Conservation (phyloP, 1,140 invertebrate genomes). For the Temnothorax nylanderi region DNA sequence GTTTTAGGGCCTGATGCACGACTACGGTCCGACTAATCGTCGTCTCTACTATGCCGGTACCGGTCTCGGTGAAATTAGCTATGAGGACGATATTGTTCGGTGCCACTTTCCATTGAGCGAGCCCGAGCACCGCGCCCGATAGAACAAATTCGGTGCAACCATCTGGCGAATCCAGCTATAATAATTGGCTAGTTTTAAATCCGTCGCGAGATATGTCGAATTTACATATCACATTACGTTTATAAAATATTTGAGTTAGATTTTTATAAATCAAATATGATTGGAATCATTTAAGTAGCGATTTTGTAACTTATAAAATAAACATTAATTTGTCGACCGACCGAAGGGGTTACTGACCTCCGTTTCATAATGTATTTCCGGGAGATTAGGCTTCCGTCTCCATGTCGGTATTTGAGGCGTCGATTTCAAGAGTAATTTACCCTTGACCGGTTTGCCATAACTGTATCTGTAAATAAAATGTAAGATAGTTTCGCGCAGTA, state of each 20-base stretch:
- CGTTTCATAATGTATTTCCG: slow-evolving; percentile 82
- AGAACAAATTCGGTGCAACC: slow-evolving; percentile 85
- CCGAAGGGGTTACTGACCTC: slow-evolving; percentile 67
- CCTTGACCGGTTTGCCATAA: slow-evolving; percentile 91
- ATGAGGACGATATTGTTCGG: slow-evolving; percentile 85
- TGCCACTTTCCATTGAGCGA: slow-evolving; percentile 84
- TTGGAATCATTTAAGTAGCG: neutral
- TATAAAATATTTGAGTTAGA: neutral
- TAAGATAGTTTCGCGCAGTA: neutral
- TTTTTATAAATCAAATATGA: neutral
- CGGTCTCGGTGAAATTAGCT: slow-evolving; percentile 88
- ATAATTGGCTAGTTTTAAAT: neutral
- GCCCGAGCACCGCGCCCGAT: slow-evolving; percentile 80
- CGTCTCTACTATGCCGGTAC: slow-evolving; percentile 88
- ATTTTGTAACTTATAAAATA: neutral
- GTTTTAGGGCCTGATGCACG: slow-evolving; percentile 85
- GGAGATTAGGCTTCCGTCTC: slow-evolving; percentile 81
- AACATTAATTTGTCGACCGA: neutral
- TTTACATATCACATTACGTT: neutral
- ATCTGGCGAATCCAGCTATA: slow-evolving; percentile 79
- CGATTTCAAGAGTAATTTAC: slow-evolving; percentile 85
- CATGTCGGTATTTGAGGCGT: slow-evolving; percentile 81
- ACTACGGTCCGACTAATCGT: slow-evolving; percentile 87
- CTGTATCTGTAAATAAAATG: slow-evolving; percentile 87
- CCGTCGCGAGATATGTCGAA: neutral